Evolutionary conservation across 2,888 invertebrate species (phyloP), one percentile per base, ranked within the genome.

Genomic region (Ectemnius cavifrons): DNA sequence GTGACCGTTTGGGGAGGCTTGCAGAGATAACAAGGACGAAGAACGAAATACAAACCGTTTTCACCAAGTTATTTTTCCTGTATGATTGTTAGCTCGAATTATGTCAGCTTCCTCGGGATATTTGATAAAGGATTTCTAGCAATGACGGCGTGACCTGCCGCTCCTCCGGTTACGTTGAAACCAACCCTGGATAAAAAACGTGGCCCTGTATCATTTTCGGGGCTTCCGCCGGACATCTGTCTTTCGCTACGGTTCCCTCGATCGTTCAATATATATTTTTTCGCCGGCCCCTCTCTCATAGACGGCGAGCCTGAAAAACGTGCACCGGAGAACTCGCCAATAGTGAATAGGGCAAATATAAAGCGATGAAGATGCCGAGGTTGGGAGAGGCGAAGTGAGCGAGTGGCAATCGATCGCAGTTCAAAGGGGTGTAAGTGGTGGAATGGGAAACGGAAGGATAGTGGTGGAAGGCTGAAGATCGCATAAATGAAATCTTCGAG

Each of bases 171-270:
- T 37, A 46, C 18, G 18, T 46, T 61, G n/a, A 59, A 46, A 37
- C 8, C 8, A 37, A 6, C 37, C 37, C 37, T 67, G 63, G 67
- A 72, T 58, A 71, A 20, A 58, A 45, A 73, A 63, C 75, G 61
- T 67, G 63, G 67, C 37, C 66, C 65, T 8, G 72, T 73, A 74
- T 73, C 69, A 75, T 67, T 82, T 73, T 79, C 60, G 77, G 64
- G 64, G 71, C 74, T 80, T 75, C 68, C 69, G 74, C 71, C 73
- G 74, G 75, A 75, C 78, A 78, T 77, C 78, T 82, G 81, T 75
- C 80, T 79, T 78, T 73, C 75, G 78, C 75, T 65, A 62, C 67
- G 63, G 71, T 49, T 59, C 59, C 52, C 67, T 62, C 45, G 20
- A 47, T 56, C 64, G 46, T 57, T 28, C 37, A 37, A 37, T 28